These are phyloP conservation scores for Sinelater perroti DNA, from an alignment of 2,888 invertebrate species.

Conservation along the genomic window DNA sequence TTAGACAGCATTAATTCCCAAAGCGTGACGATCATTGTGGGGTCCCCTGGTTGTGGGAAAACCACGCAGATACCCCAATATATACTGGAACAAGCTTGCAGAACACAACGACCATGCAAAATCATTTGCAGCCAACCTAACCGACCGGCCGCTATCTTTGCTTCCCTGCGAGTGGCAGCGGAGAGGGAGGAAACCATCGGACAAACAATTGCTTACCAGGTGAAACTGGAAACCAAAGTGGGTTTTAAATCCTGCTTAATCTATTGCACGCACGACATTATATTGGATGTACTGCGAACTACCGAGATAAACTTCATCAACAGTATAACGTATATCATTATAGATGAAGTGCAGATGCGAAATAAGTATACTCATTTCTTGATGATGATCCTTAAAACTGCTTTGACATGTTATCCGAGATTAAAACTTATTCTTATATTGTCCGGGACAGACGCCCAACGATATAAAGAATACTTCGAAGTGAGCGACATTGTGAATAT, in stretches of 20 bases:
- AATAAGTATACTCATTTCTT: slow-evolving; percentile 94
- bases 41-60: no score
- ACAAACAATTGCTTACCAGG: slow-evolving; percentile 85
- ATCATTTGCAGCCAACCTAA: slow-evolving; percentile 95
- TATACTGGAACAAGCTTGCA: no score
- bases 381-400: no score
- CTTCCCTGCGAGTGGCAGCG: slow-evolving; percentile 82
- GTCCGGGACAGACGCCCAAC: no score
- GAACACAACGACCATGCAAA: no score
- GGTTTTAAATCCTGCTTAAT: slow-evolving; percentile 83
- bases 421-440: no score
- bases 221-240: slow-evolving; percentile 86
- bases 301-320: slow-evolving; percentile 73
- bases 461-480: no score
- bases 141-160: slow-evolving; percentile 87
- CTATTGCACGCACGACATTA: slow-evolving; percentile 91
- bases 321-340: slow-evolving; percentile 84
- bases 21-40: no score
- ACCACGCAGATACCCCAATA: no score
- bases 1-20: no score
- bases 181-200: slow-evolving; percentile 68
- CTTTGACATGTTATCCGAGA: no score
- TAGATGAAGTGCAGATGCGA: slow-evolving; percentile 96
- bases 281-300: slow-evolving; percentile 84
- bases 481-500: no score